A percentile compares a stretch with the other conserved stretches of the same genome.
These are phyloP conservation scores for Idaea aversata DNA, from an alignment of 2,888 invertebrate species.

Conservation along the genomic window DNA sequence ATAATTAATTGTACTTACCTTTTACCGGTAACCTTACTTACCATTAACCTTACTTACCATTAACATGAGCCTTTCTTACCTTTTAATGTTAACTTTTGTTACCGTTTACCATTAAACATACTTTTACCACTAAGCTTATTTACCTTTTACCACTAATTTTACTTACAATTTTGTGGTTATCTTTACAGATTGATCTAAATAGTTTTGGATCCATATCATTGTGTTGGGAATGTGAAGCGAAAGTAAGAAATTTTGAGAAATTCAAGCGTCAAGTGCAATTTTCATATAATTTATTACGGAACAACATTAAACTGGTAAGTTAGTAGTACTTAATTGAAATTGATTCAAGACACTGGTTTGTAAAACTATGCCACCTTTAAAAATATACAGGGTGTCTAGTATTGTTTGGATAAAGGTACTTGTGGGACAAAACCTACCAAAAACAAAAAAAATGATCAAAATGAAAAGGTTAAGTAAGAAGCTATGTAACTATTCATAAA, in stretches of 20 bases:
- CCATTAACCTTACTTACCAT: too few species aligned
- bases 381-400: neutral
- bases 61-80: too few species aligned
- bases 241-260: conserved; percentile 39
- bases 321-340: neutral
- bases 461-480: too few species aligned
- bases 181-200: conserved; percentile 27
- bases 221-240: conserved; percentile 62
- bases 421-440: neutral
- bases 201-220: conserved; percentile 33
- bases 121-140: neutral
- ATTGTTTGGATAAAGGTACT: neutral
- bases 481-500: too few species aligned
- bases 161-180: neutral
- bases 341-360: neutral
- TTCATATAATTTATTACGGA: conserved; percentile 40
- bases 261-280: conserved; percentile 51
- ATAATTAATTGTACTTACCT: too few species aligned
- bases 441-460: conserved; percentile 4
- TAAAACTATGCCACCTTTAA: neutral
- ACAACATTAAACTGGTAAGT: conserved; percentile 39
- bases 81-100: too few species aligned
- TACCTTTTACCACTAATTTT: neutral
- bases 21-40: too few species aligned
- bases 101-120: too few species aligned